A percentile compares a stretch with the other conserved stretches of the same genome.
These are phyloP conservation scores for Drosophila pseudoobscura DNA, from an alignment of 1,140 invertebrate species.

Conservation along the genomic window DNA sequence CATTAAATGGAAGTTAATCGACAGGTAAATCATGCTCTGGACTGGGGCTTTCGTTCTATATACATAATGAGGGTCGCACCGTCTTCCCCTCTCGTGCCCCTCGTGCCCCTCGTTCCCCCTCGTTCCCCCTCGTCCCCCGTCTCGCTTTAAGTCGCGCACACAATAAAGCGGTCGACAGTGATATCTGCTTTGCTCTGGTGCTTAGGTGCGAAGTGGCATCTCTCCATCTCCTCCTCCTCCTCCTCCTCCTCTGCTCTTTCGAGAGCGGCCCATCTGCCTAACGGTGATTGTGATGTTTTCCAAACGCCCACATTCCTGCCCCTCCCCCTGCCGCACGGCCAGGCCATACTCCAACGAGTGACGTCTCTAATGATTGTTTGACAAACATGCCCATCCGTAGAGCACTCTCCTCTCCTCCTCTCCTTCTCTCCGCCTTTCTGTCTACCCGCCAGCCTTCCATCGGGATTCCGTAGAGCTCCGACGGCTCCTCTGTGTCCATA, in stretches of 20 bases:
- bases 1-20: no score
- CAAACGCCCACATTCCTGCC: slow-evolving; percentile 34
- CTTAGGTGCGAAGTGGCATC: slow-evolving; percentile 13
- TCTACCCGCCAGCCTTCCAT: slow-evolving; percentile 1
- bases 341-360: slow-evolving; percentile 26
- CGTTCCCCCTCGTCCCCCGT: no score
- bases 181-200: slow-evolving; percentile 29
- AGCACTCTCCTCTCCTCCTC: neutral
- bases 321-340: neutral
- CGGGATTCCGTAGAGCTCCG: slow-evolving; percentile 9
- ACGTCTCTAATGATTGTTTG: slow-evolving; percentile 79
- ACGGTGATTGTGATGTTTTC: slow-evolving; percentile 69
- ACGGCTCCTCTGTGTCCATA: neutral
- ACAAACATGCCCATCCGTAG: slow-evolving; percentile 58
- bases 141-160: slow-evolving; percentile 15
- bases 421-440: slow-evolving; percentile 20
- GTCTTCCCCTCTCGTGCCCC: neutral
- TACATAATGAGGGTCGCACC: neutral
- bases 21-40: no score
- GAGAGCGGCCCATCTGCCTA: slow-evolving; percentile 44
- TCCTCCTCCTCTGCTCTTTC: neutral
- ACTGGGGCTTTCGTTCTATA: neutral
- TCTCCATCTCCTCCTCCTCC: no score
- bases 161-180: slow-evolving; percentile 54
- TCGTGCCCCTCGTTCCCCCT: neutral